Conservation (phyloP, 2,888 invertebrate species). For the Melieria omissa region DNA sequence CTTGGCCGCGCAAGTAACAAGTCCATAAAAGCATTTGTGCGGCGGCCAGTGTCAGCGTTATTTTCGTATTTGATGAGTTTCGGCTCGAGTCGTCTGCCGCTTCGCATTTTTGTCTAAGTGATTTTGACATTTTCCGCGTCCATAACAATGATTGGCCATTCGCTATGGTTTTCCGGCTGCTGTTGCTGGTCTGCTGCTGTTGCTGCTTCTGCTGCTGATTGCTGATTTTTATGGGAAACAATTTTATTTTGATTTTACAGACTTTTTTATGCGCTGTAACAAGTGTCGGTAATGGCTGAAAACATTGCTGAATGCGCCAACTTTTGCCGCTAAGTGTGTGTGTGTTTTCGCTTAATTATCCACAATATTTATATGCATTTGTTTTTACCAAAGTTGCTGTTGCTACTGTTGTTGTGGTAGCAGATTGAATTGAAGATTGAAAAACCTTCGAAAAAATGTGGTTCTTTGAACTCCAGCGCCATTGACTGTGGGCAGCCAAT, state of each 20-base stretch:
- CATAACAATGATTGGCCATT: constrained; percentile 26
- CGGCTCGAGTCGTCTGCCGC: neutral
- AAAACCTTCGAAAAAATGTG: too few species aligned
- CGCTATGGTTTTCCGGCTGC: constrained; percentile 1
- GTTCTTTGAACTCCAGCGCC: too few species aligned
- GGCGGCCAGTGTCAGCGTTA: neutral
- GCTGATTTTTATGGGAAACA: constrained; percentile 21
- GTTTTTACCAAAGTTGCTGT: too few species aligned
- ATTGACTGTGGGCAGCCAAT: too few species aligned
- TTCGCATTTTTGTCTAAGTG: neutral
- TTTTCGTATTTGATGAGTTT: neutral
- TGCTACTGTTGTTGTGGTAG: too few species aligned
- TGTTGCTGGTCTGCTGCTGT: too few species aligned
- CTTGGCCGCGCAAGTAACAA: neutral
- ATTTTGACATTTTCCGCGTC: constrained; percentile 28
- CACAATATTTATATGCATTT: too few species aligned
- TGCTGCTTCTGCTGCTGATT: neutral
- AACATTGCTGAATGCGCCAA: constrained; percentile 33
- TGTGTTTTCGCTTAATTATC: too few species aligned
- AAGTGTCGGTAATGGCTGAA: constrained; percentile 13
- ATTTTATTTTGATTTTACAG: constrained; percentile 21
- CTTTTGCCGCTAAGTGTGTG: constrained; percentile 36
- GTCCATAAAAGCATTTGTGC: constrained; percentile 5
- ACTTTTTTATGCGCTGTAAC: constrained; percentile 7
- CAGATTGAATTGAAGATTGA: too few species aligned